Conservation (phyloP, 2,888 invertebrate genomes). For the Torymus texanus region DNA sequence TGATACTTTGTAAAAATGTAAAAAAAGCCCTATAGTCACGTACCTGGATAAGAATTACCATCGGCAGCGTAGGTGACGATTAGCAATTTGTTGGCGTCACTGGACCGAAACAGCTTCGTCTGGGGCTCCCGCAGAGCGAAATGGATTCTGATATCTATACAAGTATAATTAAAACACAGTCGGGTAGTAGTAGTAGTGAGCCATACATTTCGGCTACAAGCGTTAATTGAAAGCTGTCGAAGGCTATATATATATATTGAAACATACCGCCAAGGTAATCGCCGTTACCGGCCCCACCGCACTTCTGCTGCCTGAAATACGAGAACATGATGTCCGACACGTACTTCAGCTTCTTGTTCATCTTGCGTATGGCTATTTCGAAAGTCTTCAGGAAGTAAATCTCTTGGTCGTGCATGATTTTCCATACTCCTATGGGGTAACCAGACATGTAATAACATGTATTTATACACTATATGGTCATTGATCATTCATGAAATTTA, state of each 20-base stretch:
- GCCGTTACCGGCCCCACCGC: slow-evolving; percentile 76
- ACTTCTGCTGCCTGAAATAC: slow-evolving; percentile 77
- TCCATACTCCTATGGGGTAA: slow-evolving; percentile 79
- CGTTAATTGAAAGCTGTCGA: slow-evolving; percentile 33
- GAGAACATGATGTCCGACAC: slow-evolving; percentile 82
- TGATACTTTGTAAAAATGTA: background rate
- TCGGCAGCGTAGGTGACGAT: slow-evolving; percentile 85
- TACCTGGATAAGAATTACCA: slow-evolving; percentile 81
- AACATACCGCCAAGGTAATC: slow-evolving; percentile 70
- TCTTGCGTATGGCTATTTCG: slow-evolving; percentile 78
- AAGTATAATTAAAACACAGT: slow-evolving; percentile 31
- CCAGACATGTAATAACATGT: too few relatives aligned
- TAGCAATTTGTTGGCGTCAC: slow-evolving; percentile 74
- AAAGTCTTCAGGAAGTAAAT: slow-evolving; percentile 81
- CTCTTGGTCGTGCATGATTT: slow-evolving; percentile 79
- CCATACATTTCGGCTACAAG: background rate
- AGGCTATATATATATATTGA: background rate
- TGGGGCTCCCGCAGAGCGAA: slow-evolving; percentile 72
- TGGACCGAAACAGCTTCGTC: slow-evolving; percentile 65
- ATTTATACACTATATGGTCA: too few relatives aligned
- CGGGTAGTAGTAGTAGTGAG: too few relatives aligned
- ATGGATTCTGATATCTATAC: slow-evolving; percentile 72
- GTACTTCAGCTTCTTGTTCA: slow-evolving; percentile 76
- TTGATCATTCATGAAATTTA: slow-evolving; percentile 54
- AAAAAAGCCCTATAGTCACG: background rate